Base-by-base conservation (phyloP, 2,113 vertebrate genomes). In the Phalacrocorax aristotelis region DNA sequence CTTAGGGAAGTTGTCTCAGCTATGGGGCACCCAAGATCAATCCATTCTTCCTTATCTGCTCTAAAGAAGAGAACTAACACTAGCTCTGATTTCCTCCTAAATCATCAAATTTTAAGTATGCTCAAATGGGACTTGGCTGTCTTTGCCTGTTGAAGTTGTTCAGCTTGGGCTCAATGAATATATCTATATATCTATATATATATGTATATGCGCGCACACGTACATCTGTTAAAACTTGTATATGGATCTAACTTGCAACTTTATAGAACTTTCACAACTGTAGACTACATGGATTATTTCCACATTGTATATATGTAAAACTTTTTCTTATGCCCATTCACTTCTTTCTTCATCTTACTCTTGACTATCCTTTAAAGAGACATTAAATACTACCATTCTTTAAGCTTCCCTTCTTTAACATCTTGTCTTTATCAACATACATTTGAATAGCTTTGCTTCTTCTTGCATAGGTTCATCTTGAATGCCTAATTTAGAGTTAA, bases 161-260 rank as follows among this genome's bases (percentile, higher is more conserved):
- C 55, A 71, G 3, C n/a, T 48, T 55, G 20, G 34, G 19, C n/a
- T 78, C 49, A 68, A 14, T 42, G 5, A 64, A 29, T 61, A 36
- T 6, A 21, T 42, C 42, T 19, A 4, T 30, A 7, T 87, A 23
- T 38, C 23, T 82, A 29, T 34, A 42, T 21, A 38, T 8, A 44
- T 3, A 40, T 3, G 71, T 11, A 46, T 2, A 20, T 3, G 36
- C 4, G 54, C 7, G 30, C 2, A 16, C 3, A 11, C 0, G 2
- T 30, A 54, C 13, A 22, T 49, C 20, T 62, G 69, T 54, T 87
- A 34, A 42, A 89, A 64, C 40, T 66, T 60, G 26, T 54, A 11
- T 49, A 34, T 20, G 26, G 30, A 60, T 75, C 25, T 64, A 83
- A 74, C 32, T 78, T 48, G n/a, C 29, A 58, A 25, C 49, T 75